Base-by-base conservation (phyloP, 2,797 vertebrate genomes). In the Anguilla anguilla region DNA sequence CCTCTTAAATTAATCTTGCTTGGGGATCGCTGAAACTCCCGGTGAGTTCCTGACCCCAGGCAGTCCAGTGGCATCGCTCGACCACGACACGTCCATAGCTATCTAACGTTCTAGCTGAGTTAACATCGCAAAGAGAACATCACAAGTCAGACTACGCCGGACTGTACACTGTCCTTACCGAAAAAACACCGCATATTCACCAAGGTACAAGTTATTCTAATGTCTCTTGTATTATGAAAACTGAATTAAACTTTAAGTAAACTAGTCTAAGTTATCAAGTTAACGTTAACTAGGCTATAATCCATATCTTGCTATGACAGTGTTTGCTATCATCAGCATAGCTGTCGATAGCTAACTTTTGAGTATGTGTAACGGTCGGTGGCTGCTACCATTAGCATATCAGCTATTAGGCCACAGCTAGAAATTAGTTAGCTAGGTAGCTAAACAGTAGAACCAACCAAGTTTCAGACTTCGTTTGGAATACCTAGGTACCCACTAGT, bases 21-120 rank as follows among this genome's bases (percentile, higher is more conserved):
- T 49, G 85, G 49, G 57, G 64, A 22, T 86, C 85, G 83, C 87
- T 83, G 85, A 86, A 83, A 88, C 57, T 86, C 88, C 84, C 31
- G 83, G 74, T 91, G 69, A 87, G 59, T 61, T 83, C 74, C 86
- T 79, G 86, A 87, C 88, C 85, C 87, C 90, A n/a, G 79, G 79
- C 79, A 51, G 79, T 82, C 79, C 79, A 51, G 43, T 82, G 43
- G 79, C 22, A 82, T 11, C 51, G 43, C 79, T 25, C 46, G 46
- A 51, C 79, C 79, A n/a, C 46, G 79, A 82, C 79, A 82, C 87
- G 88, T 90, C 84, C 89, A 81, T 51, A 49, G 79, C 46, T 82
- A 82, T 51, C 35, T 79, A 46, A 19, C 74, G 39, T 46, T 72
- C 13, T 69, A 43, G 79, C 22, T 22, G 43, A 51, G 39, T 46